A percentile compares a stretch with the other conserved stretches of the same genome.
Evolutionary conservation across 1,140 invertebrate species (phyloP).

Genomic region (Melitaea cinxia): DNA sequence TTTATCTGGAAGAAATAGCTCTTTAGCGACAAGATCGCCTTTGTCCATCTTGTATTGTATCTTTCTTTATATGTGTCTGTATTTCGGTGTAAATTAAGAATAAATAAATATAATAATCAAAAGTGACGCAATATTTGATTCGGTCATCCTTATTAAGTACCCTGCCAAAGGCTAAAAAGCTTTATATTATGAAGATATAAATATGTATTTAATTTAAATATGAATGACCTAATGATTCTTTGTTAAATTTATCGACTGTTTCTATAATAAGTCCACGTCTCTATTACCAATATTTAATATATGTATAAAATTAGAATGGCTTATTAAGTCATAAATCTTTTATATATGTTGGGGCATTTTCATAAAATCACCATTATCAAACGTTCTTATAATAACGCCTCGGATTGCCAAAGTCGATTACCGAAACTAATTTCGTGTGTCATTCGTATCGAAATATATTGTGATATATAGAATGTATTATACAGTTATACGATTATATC

Average conservation of each 20-base stretch:
- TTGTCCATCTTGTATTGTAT: too few species aligned
- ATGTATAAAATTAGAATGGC: neutral
- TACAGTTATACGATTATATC: neutral
- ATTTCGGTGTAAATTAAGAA: too few species aligned
- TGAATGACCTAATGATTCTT: too few species aligned
- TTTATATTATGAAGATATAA: too few species aligned
- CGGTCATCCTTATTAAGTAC: too few species aligned
- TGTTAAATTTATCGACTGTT: neutral
- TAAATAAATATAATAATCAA: too few species aligned
- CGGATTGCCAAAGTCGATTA: conserved; percentile 43
- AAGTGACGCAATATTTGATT: too few species aligned
- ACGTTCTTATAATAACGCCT: conserved; percentile 41
- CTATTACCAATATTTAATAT: neutral
- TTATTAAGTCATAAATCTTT: conserved; percentile 39
- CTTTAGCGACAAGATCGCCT: too few species aligned
- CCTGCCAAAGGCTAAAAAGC: too few species aligned
- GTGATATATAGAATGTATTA: conserved; percentile 1
- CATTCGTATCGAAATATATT: conserved; percentile 46
- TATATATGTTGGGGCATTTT: conserved; percentile 41
- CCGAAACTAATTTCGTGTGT: conserved; percentile 50
- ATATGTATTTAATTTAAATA: too few species aligned
- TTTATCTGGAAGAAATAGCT: too few species aligned
- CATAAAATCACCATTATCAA: conserved; percentile 52
- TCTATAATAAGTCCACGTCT: conserved; percentile 1
- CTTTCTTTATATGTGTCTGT: too few species aligned